Evolutionary conservation across 1,140 invertebrate species (phyloP), one percentile per base, ranked within the genome.

Genomic region (Artemia franciscana): DNA sequence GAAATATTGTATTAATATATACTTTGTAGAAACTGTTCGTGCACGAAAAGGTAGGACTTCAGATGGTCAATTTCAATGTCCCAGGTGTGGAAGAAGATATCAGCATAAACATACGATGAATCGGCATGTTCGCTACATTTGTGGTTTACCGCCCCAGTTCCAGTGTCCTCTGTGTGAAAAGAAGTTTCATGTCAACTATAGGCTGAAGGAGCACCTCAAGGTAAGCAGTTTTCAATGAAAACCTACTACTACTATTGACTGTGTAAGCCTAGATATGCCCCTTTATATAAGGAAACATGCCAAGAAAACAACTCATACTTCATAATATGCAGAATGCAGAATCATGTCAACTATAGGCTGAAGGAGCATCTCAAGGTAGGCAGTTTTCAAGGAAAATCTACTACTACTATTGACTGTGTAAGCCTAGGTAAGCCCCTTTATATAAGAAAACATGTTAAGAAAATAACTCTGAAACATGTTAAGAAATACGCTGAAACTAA

Each of bases 111-210:
- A 80, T 58, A 81, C 79, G 61, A 68, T 83, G 3, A 80, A 78
- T 63, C 73, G 81, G 5, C 86, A 90, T 73, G 84, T 87, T 70
- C 84, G 82, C 71, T 85, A 88, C 64, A 86, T 88, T 72, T 90
- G 86, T 72, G 85, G 86, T n/a, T 86, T 88, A 70, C 82, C 84
- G 64, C 79, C 82, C 15, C 77, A 79, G 57, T 86, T 87, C 72
- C 82, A 84, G 25, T 88, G 86, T 66, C 84, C 85, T 1, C 79
- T 85, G 67, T 88, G 86, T 72, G 78, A 81, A 2, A 78, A 65
- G 61, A 80, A 73, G 39, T 74, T 74, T 67, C 74, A 76, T 65
- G 76, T 76, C 60, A 81, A 79, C 60, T 68, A 75, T 2, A 78
- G 80, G 65, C 74, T 76, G 1, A 71, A 74, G 65, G 74, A 78